Conservation (phyloP, 2,888 invertebrate species). For the Harmothoe impar region DNA sequence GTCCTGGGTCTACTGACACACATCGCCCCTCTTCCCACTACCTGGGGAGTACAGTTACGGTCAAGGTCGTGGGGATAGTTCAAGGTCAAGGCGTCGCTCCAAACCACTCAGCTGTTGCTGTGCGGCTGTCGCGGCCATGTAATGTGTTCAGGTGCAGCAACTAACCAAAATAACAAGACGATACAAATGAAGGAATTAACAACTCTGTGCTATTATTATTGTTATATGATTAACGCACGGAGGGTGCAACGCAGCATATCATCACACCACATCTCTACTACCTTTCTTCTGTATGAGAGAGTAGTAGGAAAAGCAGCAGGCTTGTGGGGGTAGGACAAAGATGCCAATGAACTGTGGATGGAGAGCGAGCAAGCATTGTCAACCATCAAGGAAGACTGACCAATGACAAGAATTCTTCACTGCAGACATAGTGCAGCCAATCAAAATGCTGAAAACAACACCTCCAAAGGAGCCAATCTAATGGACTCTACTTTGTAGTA, state of each 20-base stretch:
- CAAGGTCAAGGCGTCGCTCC: constrained; percentile 24
- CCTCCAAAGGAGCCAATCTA: not conserved
- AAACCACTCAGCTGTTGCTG: constrained; percentile 52
- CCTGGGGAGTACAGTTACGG: not conserved
- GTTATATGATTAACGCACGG: not conserved
- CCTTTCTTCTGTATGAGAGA: not conserved
- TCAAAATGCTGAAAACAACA: constrained; percentile 4
- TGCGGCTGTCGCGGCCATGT: constrained; percentile 48
- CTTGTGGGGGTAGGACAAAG: not conserved
- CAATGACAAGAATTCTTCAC: constrained; percentile 17
- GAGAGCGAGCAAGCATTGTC: not conserved
- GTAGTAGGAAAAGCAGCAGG: not conserved
- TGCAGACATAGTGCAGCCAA: not conserved
- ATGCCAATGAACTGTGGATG: constrained; percentile 14
- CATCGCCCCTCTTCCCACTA: constrained; percentile 31
- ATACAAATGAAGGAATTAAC: not conserved
- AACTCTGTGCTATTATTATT: not conserved
- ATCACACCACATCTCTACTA: not conserved
- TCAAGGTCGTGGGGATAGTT: not conserved
- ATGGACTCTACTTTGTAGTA: not conserved
- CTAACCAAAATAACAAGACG: constrained; percentile 20
- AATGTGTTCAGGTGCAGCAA: constrained; percentile 35
- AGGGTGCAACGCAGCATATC: constrained; percentile 51
- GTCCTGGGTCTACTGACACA: constrained; percentile 93
- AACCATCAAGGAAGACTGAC: not conserved